These are phyloP conservation scores for Eleginops maclovinus DNA, from an alignment of 2,113 vertebrate species.

Conservation along the genomic window DNA sequence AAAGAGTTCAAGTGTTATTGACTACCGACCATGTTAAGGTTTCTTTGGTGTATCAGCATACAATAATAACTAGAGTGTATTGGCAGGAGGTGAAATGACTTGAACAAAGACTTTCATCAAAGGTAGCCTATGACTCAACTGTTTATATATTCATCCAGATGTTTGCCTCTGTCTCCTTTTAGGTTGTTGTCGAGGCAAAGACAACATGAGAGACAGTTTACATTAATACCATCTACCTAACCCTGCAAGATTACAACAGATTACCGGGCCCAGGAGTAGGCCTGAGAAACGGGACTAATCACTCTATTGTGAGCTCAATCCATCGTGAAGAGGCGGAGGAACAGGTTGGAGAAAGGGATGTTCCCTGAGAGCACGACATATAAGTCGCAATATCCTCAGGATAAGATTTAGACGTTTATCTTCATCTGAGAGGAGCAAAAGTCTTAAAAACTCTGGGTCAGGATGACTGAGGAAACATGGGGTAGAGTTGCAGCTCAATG, in stretches of 20 bases:
- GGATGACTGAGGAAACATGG: conserved; percentile 14
- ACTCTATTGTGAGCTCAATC: conserved; percentile 37
- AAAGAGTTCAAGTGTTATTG: not conserved
- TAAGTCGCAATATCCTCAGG: conserved; percentile 41
- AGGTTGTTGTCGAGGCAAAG: conserved; percentile 53
- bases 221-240: conserved; percentile 67
- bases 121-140: not conserved
- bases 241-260: conserved; percentile 71
- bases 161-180: conserved; percentile 29
- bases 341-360: conserved; percentile 37
- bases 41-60: not conserved
- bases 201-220: conserved; percentile 11
- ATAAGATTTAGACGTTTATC: conserved; percentile 48
- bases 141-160: conserved; percentile 47
- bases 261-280: conserved; percentile 56
- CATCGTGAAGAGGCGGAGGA: conserved; percentile 26
- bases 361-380: conserved; percentile 24
- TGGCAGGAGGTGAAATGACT: not conserved
- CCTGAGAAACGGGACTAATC: conserved; percentile 63
- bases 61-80: too few relatives aligned
- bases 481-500: not conserved
- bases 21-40: too few relatives aligned
- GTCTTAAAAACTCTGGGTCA: not conserved
- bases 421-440: not conserved
- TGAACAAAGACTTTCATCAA: not conserved